These are phyloP conservation scores for Ctenosaura bakeri DNA, from an alignment of 2,797 vertebrate species.

Conservation along the genomic window DNA sequence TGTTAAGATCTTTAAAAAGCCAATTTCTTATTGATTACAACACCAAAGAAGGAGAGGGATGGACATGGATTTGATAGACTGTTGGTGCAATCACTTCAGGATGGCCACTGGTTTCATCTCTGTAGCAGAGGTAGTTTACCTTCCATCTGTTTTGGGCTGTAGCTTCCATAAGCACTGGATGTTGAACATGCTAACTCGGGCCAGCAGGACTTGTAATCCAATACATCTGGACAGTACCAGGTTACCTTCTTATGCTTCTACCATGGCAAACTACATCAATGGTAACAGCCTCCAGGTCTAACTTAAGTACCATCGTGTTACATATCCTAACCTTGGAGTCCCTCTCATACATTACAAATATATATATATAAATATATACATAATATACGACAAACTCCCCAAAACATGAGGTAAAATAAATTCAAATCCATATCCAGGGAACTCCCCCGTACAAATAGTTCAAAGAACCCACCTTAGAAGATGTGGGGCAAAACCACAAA, in stretches of 20 bases:
- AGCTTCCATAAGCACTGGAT: not conserved
- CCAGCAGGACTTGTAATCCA: not conserved
- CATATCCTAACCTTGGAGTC: conserved; percentile 40
- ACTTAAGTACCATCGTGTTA: conserved; percentile 46
- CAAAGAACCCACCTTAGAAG: conserved; percentile 71
- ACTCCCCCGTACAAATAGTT: conserved; percentile 73
- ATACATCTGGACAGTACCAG: not conserved
- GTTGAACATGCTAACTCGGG: too few relatives aligned
- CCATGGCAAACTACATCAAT: not conserved
- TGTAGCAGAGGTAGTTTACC: not conserved
- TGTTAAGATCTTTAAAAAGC: not conserved
- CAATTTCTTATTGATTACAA: not conserved
- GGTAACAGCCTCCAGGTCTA: conserved; percentile 1
- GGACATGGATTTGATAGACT: not conserved
- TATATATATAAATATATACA: conserved; percentile 58
- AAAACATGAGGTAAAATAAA: conserved; percentile 80
- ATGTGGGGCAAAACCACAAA: not conserved
- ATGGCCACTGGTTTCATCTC: not conserved
- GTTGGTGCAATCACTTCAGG: not conserved
- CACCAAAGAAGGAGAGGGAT: not conserved
- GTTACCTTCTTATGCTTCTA: not conserved
- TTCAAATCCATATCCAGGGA: conserved; percentile 67
- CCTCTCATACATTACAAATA: conserved; percentile 55
- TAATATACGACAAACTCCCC: conserved; percentile 71
- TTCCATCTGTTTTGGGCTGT: not conserved